Evolutionary conservation across 2,888 invertebrate genomes (phyloP).

Genomic region (Cephalotes varians): DNA sequence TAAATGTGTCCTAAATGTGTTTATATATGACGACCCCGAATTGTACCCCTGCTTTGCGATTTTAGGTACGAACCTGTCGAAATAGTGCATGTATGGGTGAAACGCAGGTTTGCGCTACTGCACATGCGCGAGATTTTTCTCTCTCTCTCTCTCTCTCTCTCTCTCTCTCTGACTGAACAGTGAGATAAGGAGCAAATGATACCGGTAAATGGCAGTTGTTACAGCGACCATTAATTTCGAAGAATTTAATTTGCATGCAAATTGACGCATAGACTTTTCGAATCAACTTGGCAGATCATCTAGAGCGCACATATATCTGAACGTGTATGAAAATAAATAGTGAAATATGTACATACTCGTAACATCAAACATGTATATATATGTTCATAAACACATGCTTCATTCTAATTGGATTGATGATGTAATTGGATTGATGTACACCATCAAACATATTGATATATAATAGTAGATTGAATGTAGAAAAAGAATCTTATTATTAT

Average conservation of each 20-base stretch:
- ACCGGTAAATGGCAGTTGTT: constrained; percentile 21
- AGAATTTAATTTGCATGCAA: not conserved
- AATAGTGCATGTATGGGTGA: not conserved
- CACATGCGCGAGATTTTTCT: not conserved
- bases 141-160: no score
- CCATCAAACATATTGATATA: not conserved
- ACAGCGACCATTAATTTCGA: not conserved
- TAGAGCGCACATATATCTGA: not conserved
- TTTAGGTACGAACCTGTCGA: not conserved
- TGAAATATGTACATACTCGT: not conserved
- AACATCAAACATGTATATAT: not conserved
- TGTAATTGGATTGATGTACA: no score
- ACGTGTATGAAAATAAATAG: not conserved
- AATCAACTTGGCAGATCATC: not conserved
- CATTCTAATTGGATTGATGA: not conserved
- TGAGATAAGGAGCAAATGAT: not conserved
- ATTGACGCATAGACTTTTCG: not conserved
- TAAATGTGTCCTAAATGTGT: no score
- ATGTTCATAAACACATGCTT: not conserved
- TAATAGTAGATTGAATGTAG: not conserved
- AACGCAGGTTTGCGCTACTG: not conserved
- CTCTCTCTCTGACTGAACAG: no score
- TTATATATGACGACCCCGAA: not conserved
- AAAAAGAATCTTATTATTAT: not conserved
- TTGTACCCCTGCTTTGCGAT: not conserved